Conservation (phyloP, 2,113 vertebrate species). For the Cairina moschata region DNA sequence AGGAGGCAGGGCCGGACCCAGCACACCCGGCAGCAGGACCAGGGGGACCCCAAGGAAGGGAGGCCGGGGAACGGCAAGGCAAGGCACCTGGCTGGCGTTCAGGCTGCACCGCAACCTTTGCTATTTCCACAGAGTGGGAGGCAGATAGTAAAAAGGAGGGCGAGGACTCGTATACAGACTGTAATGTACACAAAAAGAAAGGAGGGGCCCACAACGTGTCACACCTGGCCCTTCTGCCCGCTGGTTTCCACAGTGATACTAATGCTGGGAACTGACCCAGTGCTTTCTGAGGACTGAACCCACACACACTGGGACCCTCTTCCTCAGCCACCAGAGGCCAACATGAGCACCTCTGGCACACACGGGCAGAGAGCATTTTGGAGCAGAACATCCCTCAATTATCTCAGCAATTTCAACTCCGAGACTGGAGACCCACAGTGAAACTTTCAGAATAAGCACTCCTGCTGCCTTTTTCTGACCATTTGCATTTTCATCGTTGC, state of each 20-base stretch:
- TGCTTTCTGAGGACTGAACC: not conserved
- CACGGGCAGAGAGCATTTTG: not conserved
- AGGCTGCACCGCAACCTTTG: slow-evolving; percentile 19
- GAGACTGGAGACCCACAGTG: not conserved
- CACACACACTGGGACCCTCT: accelerated
- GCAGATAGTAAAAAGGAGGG: slow-evolving; percentile 14
- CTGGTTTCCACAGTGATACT: not conserved
- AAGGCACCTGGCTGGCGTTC: not conserved
- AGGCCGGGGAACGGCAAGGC: accelerated
- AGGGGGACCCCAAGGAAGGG: not conserved
- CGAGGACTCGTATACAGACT: not conserved
- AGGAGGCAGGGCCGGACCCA: not conserved
- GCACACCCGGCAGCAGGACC: not conserved
- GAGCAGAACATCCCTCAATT: not conserved
- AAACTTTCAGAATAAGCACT: not conserved
- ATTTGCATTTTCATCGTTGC: not conserved
- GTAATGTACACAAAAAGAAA: slow-evolving; percentile 15
- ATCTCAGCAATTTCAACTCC: not conserved
- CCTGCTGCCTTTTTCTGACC: not conserved
- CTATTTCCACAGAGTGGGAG: not conserved
- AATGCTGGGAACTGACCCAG: not conserved
- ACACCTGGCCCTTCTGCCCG: not conserved
- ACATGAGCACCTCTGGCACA: not conserved
- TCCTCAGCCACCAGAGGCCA: not conserved
- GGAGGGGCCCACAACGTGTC: not conserved